Base-by-base conservation (phyloP, 2,888 invertebrate species). In the Agonopterix arenella region DNA sequence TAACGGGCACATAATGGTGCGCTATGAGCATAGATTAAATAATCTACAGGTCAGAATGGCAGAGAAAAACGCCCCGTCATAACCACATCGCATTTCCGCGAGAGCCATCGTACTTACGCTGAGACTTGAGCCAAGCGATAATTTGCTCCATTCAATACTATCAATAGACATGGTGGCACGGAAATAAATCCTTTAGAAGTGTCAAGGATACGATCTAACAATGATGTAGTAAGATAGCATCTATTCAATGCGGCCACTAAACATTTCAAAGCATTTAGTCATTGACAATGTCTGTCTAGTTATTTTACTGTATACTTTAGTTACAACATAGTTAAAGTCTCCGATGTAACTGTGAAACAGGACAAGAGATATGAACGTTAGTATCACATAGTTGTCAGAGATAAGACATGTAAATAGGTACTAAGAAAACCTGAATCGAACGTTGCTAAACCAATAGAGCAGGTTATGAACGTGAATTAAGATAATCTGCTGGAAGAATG, bases 31-130 rank as follows among this genome's bases (percentile, higher is more conserved):
- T 51, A 61, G 64, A 68, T 64, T 65, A 63, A 69, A 48, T 51
- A 51, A 51, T 47, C 60, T 44, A 47, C 54, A 54, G 71, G 70
- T 66, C 67, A 68, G 65, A 68, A 54, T 56, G 61, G 55, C 64
- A 52, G 62, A 64, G 70, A 68, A 71, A 70, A 74, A 66, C 64
- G 70, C 69, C 66, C 60, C 57, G 60, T 75, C 73, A 75, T 73
- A 71, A 61, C 55, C 59, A 55, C 56, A 53, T 57, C 60, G 59
- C 61, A 65, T 70, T 77, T 77, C 75, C 74, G 69, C 60, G 52
- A 64, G 60, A 57, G 50, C 60, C 56, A 58, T 54, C 49, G 53
- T 55, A 28, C 28, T 60, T 46, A 50, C 46, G 41, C 11, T 43
- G 40, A n/a, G 11, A 43, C 43, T 42, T 48, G 45, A 57, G 56